Conservation (phyloP, 2,888 invertebrate species). For the Argyra leucocephala region DNA sequence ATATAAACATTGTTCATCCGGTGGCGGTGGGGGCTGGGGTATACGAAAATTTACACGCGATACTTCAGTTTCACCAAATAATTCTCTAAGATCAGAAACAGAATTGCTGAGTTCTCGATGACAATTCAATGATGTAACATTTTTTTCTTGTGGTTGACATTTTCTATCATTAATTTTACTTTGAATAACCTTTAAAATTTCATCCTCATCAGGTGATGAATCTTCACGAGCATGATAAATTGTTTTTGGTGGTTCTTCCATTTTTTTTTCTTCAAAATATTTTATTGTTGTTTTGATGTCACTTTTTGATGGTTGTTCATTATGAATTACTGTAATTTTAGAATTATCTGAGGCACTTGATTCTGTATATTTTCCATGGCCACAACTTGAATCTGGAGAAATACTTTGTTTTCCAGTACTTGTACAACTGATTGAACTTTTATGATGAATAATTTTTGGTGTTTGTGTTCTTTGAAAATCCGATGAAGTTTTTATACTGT, state of each 20-base stretch:
- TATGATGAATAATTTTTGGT: neutral
- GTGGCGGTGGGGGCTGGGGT: slow-evolving; percentile 48
- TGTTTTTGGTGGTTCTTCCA: slow-evolving; percentile 44
- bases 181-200: slow-evolving; percentile 44
- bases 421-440: slow-evolving; percentile 21
- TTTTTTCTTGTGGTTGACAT: slow-evolving; percentile 35
- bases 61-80: slow-evolving; percentile 65
- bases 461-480: slow-evolving; percentile 11
- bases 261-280: slow-evolving; percentile 65
- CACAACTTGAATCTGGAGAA: slow-evolving; percentile 12
- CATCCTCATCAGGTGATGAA: slow-evolving; percentile 46
- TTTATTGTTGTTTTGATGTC: slow-evolving; percentile 62
- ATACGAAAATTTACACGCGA: slow-evolving; percentile 40
- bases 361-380: slow-evolving; percentile 31
- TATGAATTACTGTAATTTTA: slow-evolving; percentile 57
- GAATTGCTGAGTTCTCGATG: slow-evolving; percentile 41
- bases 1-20: slow-evolving; percentile 41
- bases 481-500: neutral
- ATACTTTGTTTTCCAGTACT: slow-evolving; percentile 15
- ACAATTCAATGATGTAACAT: slow-evolving; percentile 37
- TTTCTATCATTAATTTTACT: slow-evolving; percentile 38
- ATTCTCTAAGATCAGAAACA: slow-evolving; percentile 60
- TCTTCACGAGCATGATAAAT: slow-evolving; percentile 50
- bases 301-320: slow-evolving; percentile 49
- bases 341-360: slow-evolving; percentile 65